A percentile compares a stretch with the other conserved stretches of the same genome.
Evolutionary conservation across 2,888 invertebrate species (phyloP).

Genomic region (Andrena hattorfiana): DNA sequence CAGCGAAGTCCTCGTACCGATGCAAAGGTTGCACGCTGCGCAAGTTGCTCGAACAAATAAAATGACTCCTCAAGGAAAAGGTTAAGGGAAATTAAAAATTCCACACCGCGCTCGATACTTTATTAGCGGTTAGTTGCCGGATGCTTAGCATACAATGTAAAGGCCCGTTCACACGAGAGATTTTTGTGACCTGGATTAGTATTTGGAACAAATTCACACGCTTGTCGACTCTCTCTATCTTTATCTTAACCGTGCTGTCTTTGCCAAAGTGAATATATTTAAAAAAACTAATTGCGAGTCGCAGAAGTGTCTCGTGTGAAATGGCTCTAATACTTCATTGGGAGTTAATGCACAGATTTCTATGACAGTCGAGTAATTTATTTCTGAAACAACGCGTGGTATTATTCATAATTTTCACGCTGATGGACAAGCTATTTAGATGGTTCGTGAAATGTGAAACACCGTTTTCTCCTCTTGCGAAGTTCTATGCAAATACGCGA

Average conservation of each 20-base stretch:
- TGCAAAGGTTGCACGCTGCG: conserved; percentile 24
- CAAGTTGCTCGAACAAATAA: not conserved
- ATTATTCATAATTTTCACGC: conserved; percentile 9
- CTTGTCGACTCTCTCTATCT: too few species aligned
- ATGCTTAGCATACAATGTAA: not conserved
- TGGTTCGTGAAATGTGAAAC: not conserved
- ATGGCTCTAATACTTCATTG: too few species aligned
- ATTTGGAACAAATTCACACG: too few species aligned
- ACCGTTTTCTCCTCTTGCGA: not conserved
- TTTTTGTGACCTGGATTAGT: too few species aligned
- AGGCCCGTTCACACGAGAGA: too few species aligned
- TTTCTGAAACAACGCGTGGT: not conserved
- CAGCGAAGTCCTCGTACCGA: not conserved
- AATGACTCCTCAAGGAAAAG: conserved; percentile 2
- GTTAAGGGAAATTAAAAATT: conserved; percentile 19
- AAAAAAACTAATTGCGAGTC: too few species aligned
- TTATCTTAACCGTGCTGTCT: too few species aligned
- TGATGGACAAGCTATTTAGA: not conserved
- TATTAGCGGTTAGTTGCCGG: conserved; percentile 3
- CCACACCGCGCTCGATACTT: conserved; percentile 10
- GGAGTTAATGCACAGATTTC: too few species aligned
- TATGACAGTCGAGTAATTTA: conserved; percentile 9
- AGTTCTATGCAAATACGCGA: conserved; percentile 5
- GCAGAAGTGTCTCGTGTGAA: too few species aligned
- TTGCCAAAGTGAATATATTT: too few species aligned